Base-by-base conservation (phyloP, 2,797 vertebrate genomes). In the Iguana delicatissima region DNA sequence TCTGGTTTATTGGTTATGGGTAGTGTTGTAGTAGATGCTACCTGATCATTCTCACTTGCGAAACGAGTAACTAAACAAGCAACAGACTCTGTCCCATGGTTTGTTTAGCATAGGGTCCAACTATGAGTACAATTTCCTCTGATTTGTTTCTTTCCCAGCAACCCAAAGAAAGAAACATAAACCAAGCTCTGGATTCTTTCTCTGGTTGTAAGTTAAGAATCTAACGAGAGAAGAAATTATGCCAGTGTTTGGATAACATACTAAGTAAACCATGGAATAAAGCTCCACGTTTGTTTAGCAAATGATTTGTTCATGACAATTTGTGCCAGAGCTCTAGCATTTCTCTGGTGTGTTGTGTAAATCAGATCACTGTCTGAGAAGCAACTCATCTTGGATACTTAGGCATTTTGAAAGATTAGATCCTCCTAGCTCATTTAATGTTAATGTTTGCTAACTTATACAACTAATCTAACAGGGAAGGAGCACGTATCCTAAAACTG, bases 401-500 rank as follows among this genome's bases (percentile, higher is more conserved):
- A 79, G 89, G 91, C 1, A 32, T 32, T 84, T 22, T 20, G 82
- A 72, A 74, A 55, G 91, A 38, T 91, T 84, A 77, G 86, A 86
- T 88, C 89, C 84, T 91, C 81, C 62, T 55, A 64, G 80, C 4
- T 88, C 77, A 91, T 89, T 69, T 93, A 89, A 86, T 80, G 86
- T 67, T 46, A 89, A 87, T 80, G 86, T 67, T 46, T 88, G 80
- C 81, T 91, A 69, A 84, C 72, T 89, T 72, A 29, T 90, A 81
- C 73, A 91, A 72, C 73, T 83, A 92, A 92, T 88, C 82, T 83
- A 94, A 94, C 18, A 82, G 94, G 90, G 91, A 92, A 79, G 80
- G 89, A 92, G 92, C 50, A 32, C 35, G 55, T 93, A 18, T 86
- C 50, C 50, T 76, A 55, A 86, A 76, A 76, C 2, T 32, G 18